Evolutionary conservation across 2,113 vertebrate genomes (phyloP), one percentile per base, ranked within the genome.

Genomic region (Ailuropoda melanoleuca): DNA sequence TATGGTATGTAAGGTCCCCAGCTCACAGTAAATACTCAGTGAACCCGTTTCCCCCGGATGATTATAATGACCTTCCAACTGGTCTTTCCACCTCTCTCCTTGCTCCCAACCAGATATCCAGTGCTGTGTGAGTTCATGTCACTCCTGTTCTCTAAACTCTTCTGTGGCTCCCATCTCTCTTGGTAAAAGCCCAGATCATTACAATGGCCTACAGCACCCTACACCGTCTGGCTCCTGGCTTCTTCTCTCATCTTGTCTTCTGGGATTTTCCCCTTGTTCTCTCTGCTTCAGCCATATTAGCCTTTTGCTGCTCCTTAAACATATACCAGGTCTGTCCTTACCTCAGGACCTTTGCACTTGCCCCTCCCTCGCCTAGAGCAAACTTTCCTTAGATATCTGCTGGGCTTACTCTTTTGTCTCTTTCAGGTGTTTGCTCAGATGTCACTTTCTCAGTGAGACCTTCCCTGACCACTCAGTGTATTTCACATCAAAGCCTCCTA

Each of bases 271-370:
- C 64, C 62, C 58, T 70, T 23, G 55, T 12, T 29, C 56, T 53
- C 55, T 89, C 29, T 90, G 31, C 58, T 78, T 46, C 12, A 48
- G 21, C 1, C 24, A 0, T 14, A 3, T 60, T 55, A 58, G 29
- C n/a, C 58, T 93, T 15, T 91, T 19, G n/a, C 50, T 90, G 29
- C 43, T 72, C 64, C 74, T n/a, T 68, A 86, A 46, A 50, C 37
- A 13, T 50, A 7, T 7, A 37, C 55, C 39, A 11, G 3, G 19
- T 21, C 39, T 46, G 50, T 55, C 53, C 34, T 78, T 84, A 29
- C 80, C 85, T 58, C 50, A 85, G 86, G 70, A 31, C 70, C 23
- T 93, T 93, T 78, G 95, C 34, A 78, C 39, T 58, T 60, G 21
- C 26, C 5, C 0, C 48, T 43, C 15, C 39, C 5, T 31, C 19